Evolutionary conservation across 2,888 invertebrate species (phyloP).

Genomic region (Drosophila cognata): DNA sequence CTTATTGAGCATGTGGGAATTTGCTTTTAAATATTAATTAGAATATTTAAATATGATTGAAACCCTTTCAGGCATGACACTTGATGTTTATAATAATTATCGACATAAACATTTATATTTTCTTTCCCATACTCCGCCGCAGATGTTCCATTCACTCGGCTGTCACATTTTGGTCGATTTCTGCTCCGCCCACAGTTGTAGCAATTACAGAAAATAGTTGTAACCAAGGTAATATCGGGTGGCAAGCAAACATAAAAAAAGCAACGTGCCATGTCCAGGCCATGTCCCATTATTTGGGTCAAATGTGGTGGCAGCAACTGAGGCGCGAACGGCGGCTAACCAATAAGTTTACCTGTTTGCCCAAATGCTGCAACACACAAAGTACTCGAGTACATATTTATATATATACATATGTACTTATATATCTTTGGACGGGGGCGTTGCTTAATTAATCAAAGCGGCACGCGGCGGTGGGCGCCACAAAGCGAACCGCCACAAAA

Average conservation of each 20-base stretch:
- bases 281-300: conserved; percentile 47
- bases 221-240: conserved; percentile 43
- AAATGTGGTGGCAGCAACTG: conserved; percentile 32
- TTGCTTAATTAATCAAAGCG: conserved; percentile 76
- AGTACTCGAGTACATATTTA: neutral
- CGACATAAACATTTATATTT: neutral
- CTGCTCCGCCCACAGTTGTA: conserved; percentile 10
- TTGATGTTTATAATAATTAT: neutral
- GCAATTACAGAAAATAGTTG: conserved; percentile 43
- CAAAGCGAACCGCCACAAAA: conserved; percentile 65
- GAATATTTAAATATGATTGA: neutral
- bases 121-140: conserved; percentile 2
- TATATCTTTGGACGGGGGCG: conserved; percentile 29
- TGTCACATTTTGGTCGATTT: conserved; percentile 36
- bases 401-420: neutral
- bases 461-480: conserved; percentile 77
- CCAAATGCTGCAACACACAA: conserved; percentile 24
- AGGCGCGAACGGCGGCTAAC: conserved; percentile 27
- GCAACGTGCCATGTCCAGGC: conserved; percentile 51
- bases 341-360: conserved; percentile 45
- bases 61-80: neutral
- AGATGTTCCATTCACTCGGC: conserved; percentile 40
- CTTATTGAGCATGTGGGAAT: neutral
- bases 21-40: neutral
- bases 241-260: conserved; percentile 30